phyloP scores from a whole-genome alignment of 2,888 invertebrate genomes.

The Drosophila subquinaria region DNA sequence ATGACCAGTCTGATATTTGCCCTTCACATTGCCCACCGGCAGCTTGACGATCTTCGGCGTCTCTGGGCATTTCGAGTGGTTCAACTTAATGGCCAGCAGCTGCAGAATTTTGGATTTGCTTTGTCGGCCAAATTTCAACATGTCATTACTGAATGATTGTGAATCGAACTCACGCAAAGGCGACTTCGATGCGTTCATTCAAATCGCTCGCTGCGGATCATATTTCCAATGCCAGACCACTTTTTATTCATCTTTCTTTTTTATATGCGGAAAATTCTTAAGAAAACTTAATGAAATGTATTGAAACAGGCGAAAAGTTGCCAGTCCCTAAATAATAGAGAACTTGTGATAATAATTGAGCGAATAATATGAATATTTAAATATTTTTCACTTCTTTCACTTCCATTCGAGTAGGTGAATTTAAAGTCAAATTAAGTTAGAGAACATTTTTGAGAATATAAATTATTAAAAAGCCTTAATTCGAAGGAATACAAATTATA shows the following conservation, averaged over 20 bases:
- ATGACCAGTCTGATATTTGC: constrained; percentile 64
- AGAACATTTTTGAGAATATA: too few species aligned
- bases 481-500: too few species aligned
- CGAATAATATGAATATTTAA: too few species aligned
- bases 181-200: neutral
- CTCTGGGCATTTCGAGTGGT: constrained; percentile 13
- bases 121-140: constrained; percentile 41
- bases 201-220: neutral
- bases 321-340: too few species aligned
- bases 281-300: too few species aligned
- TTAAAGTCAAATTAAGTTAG: too few species aligned
- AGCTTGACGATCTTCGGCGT: constrained; percentile 47
- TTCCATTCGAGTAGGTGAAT: too few species aligned
- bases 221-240: neutral
- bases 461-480: too few species aligned
- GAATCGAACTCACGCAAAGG: constrained; percentile 22
- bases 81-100: constrained; percentile 5
- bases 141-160: constrained; percentile 31
- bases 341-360: too few species aligned
- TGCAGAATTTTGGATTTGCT: constrained; percentile 23
- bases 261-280: too few species aligned
- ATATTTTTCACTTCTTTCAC: too few species aligned
- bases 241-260: neutral
- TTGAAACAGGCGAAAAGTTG: too few species aligned
- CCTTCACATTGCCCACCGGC: constrained; percentile 71